Conservation (phyloP, 2,797 vertebrate species). For the Anabacerthia variegaticeps region DNA sequence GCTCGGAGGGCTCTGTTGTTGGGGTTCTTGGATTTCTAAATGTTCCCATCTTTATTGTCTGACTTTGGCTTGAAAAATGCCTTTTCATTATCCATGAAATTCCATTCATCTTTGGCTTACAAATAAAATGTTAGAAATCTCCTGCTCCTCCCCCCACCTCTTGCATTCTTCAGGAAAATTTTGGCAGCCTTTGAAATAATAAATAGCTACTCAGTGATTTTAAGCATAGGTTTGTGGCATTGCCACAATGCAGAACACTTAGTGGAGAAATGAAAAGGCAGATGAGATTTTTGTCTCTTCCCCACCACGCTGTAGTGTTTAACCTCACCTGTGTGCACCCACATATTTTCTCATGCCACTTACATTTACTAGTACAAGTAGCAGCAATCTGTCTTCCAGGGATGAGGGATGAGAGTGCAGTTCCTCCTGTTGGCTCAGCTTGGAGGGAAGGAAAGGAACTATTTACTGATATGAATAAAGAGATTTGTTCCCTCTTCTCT, state of each 20-base stretch:
- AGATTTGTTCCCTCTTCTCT: background rate
- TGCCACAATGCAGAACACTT: background rate
- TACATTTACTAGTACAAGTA: background rate
- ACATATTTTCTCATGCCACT: background rate
- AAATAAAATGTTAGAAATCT: background rate
- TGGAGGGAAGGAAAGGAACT: background rate
- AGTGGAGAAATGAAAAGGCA: background rate
- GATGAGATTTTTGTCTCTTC: background rate
- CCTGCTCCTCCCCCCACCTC: background rate
- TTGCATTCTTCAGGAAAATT: background rate
- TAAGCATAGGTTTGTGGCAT: background rate
- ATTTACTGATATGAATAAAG: background rate
- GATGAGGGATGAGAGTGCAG: background rate
- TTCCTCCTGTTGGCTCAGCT: background rate
- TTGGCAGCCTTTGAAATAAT: conserved; percentile 2
- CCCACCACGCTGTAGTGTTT: background rate
- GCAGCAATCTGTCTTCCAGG: background rate
- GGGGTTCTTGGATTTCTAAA: background rate
- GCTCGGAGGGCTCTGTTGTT: background rate
- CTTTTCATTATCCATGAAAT: background rate
- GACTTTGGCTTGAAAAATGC: background rate
- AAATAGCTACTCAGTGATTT: background rate
- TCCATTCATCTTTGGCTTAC: background rate
- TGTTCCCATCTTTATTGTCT: background rate
- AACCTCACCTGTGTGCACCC: background rate